Evolutionary conservation across 2,797 vertebrate genomes (phyloP).

Genomic region (Morelia viridis): DNA sequence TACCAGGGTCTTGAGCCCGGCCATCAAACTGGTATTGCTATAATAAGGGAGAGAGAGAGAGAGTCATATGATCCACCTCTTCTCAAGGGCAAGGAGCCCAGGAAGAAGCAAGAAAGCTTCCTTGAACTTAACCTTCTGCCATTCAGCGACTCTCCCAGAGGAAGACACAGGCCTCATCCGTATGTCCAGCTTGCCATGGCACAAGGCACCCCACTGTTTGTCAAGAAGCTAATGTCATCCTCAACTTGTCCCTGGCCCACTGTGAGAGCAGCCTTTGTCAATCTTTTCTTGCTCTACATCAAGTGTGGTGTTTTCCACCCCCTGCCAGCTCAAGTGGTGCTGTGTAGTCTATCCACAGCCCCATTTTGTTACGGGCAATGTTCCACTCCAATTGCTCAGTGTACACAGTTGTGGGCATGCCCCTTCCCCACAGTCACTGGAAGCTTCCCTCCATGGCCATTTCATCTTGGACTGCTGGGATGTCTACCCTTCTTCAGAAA

Average conservation of each 20-base stretch:
- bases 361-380: background rate
- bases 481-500: background rate
- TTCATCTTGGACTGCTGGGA: background rate
- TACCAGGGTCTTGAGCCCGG: constrained; percentile 66
- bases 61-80: background rate
- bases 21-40: constrained; percentile 65
- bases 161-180: background rate
- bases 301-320: background rate
- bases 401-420: background rate
- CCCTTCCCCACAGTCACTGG: background rate
- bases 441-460: background rate
- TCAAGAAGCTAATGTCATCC: background rate
- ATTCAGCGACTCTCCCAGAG: background rate
- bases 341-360: background rate
- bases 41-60: background rate
- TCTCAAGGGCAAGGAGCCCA: background rate
- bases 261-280: background rate
- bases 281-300: background rate
- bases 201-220: background rate
- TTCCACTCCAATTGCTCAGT: background rate
- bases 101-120: background rate
- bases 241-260: background rate
- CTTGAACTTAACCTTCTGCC: background rate
- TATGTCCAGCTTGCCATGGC: background rate
- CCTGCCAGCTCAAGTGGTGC: background rate